Evolutionary conservation across 2,797 vertebrate species (phyloP).

Genomic region (Centropyge bicolor): DNA sequence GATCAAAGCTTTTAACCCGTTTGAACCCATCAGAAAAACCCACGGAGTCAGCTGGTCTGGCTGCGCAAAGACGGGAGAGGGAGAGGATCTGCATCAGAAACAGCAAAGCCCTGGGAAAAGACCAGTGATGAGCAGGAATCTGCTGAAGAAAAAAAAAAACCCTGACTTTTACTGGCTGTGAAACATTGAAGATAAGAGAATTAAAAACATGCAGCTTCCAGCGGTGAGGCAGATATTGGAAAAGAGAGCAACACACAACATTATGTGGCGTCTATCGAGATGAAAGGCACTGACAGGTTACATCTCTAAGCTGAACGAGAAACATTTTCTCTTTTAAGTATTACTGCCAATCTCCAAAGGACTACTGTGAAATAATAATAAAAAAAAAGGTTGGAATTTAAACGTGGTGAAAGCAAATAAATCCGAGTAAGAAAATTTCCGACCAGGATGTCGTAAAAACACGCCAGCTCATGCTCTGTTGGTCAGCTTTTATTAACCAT

Average conservation of each 20-base stretch:
- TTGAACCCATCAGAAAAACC: slow-evolving; percentile 63
- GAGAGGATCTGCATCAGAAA: slow-evolving; percentile 27
- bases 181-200: slow-evolving; percentile 55
- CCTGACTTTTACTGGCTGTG: slow-evolving; percentile 47
- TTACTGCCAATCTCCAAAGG: slow-evolving; percentile 9
- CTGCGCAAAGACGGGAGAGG: slow-evolving; percentile 4
- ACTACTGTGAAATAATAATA: slow-evolving; percentile 1
- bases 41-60: slow-evolving; percentile 53
- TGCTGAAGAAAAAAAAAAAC: slow-evolving; percentile 36
- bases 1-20: slow-evolving; percentile 70
- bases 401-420: slow-evolving; percentile 46
- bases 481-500: slow-evolving; percentile 74
- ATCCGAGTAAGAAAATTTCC: slow-evolving; percentile 52
- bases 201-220: slow-evolving; percentile 43
- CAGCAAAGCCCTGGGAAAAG: slow-evolving; percentile 28
- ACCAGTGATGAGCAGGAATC: slow-evolving; percentile 49
- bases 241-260: slow-evolving; percentile 1
- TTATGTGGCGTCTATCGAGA: neutral
- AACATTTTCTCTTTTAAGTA: slow-evolving; percentile 3
- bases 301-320: slow-evolving; percentile 5
- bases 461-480: slow-evolving; percentile 56
- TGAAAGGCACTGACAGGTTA: slow-evolving; percentile 17
- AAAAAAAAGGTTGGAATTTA: slow-evolving; percentile 7
- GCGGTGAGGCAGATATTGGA: neutral
- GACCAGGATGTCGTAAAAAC: slow-evolving; percentile 50